Evolutionary conservation across 2,797 vertebrate species (phyloP), one percentile per base, ranked within the genome.

Genomic region (Botia kubotai): DNA sequence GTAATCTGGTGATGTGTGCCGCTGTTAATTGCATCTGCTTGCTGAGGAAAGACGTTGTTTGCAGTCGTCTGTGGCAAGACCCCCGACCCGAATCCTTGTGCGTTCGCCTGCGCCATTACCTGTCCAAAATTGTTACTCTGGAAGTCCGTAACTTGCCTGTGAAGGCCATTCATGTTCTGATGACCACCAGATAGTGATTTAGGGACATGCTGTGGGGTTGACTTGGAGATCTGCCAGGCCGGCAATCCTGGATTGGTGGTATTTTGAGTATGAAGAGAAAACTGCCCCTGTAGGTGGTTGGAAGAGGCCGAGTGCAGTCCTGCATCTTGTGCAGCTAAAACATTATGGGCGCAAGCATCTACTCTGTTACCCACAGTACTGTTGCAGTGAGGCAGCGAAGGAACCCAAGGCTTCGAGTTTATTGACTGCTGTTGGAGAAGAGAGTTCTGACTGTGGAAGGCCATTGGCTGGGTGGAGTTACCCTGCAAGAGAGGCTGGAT

Each of bases 381-480:
- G 60, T 82, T 83, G 79, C 78, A 80, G 46, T 33, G 8, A 10
- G 43, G 10, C 7, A 46, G 0, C 7, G 60, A 33, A 16, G 86
- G 53, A 21, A 82, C 79, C 92, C 91, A 91, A 81, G 52, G 80
- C 3, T 82, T 85, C 60, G 87, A 88, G 17, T 80, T 84, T 19
- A 46, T 85, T 1, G 82, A 39, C 2, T 71, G 71, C 16, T 50
- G 70, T 6, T 77, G 68, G 1, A 26, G 46, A 58, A 58, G 53
- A 3, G 76, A 10, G 21, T 43, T 88, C 6, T 88, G 89, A 76
- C 88, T 83, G 65, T 77, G 87, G 46, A 90, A 81, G 58, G 70
- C 62, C 6, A 87, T 12, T 0, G 79, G 72, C 0, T 82, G 65
- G 81, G 36, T 19, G 0, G 80, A 29, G 33, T 36, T 52, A 33